Base-by-base conservation (phyloP, 1,140 invertebrate species). In the Mylabris phalerata region DNA sequence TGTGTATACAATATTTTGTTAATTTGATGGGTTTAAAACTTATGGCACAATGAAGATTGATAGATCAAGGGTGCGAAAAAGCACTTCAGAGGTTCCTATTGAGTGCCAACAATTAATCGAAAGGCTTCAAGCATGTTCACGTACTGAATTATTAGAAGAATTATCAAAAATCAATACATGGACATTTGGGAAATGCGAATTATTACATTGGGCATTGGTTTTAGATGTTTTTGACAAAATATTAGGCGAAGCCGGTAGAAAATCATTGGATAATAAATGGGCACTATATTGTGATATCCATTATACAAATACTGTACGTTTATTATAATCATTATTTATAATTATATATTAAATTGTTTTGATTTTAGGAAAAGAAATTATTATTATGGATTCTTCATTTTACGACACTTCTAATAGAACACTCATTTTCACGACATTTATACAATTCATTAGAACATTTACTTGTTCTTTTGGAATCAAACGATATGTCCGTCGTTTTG, bases 381-480 rank as follows among this genome's bases (percentile, higher is more conserved):
- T 75, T 93, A 62, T 78, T 92, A 57, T 84, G 85, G 75, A 86
- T 92, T 50, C 77, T 93, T 9, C 85, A 88, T 62, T 93, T 94
- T 70, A 92, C 92, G 55, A 89, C 90, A 10, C 73, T 93, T 50
- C 77, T 95, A 38, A 93, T 95, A 67, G 92, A 94, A 75, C 91
- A 94, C 75, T 93, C 90, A 62, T 94, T 93, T 73, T 93, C 90
- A 9, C 80, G 92, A 55, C 90, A 94, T 75, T 76, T 93, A 59
- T 95, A 95, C 78, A 93, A 90, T 75, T 93, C 91, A 41, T 92
- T 94, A 84, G 92, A 94, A 72, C 89, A 93, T 71, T 74, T 95
- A 51, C 86, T 90, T 11, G 82, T 85, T n/a, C 75, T 95, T 51
- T 74, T 95, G 61, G 84, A 86, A 45, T 92, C 91, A 39, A 88